A percentile compares a stretch with the other conserved stretches of the same genome.
These are phyloP conservation scores for Trissolcus japonicus DNA, from an alignment of 2,888 invertebrate species.

Conservation along the genomic window DNA sequence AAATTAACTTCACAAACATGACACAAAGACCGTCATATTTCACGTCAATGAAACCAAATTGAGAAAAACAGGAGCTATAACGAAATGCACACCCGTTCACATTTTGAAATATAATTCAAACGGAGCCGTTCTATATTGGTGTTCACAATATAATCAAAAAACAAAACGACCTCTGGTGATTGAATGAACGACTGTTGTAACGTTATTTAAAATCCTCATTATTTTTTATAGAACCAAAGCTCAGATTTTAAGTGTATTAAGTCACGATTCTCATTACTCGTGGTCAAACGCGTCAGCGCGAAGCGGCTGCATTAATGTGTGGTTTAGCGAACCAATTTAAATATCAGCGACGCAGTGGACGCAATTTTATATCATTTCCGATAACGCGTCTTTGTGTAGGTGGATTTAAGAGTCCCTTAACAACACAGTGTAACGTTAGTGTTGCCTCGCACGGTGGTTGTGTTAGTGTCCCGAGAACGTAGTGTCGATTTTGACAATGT, in stretches of 20 bases:
- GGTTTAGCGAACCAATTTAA: conserved; percentile 77
- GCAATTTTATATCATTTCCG: conserved; percentile 77
- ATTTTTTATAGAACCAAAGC: neutral
- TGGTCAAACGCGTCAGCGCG: conserved; percentile 56
- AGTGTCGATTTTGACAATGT: conserved; percentile 45
- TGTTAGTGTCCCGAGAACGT: conserved; percentile 23
- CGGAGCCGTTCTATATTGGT: neutral
- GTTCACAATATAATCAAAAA: no score
- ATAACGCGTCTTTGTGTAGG: conserved; percentile 73
- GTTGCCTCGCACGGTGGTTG: conserved; percentile 23
- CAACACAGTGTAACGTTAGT: conserved; percentile 60
- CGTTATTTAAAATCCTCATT: neutral
- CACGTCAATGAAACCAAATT: neutral
- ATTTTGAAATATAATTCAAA: neutral
- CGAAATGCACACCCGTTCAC: neutral
- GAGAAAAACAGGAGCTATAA: neutral
- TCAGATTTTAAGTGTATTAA: conserved; percentile 37
- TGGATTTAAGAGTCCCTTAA: conserved; percentile 69
- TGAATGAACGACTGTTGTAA: neutral
- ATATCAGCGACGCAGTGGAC: conserved; percentile 75
- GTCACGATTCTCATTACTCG: conserved; percentile 55
- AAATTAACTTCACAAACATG: neutral
- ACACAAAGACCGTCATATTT: neutral
- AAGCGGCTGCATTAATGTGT: conserved; percentile 73
- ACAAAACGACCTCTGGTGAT: no score